Conservation (phyloP, 2,797 vertebrate genomes). For the Graptemys geographica region DNA sequence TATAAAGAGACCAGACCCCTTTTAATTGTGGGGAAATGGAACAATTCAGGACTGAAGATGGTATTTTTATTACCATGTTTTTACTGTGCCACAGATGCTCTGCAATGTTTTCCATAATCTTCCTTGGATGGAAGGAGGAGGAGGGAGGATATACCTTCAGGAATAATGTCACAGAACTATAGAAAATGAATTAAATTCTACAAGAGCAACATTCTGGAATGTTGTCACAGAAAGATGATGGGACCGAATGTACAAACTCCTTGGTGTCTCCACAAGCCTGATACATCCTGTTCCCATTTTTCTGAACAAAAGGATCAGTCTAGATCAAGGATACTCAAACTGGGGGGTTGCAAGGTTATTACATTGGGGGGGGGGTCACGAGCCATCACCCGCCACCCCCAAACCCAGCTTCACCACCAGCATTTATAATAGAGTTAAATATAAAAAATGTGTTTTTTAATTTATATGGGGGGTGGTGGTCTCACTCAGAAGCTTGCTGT, state of each 20-base stretch:
- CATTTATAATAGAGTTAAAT: no score
- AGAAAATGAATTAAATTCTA: neutral
- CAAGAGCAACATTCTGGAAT: neutral
- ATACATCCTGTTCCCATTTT: accelerated
- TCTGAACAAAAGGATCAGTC: neutral
- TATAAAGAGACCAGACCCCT: neutral
- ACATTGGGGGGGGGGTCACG: no score
- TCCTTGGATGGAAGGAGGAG: neutral
- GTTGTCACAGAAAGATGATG: neutral
- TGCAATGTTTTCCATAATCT: neutral
- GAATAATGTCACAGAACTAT: neutral
- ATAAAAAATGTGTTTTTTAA: no score
- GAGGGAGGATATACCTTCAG: neutral
- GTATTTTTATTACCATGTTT: neutral
- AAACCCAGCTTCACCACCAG: no score
- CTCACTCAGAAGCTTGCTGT: no score
- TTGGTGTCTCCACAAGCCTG: neutral
- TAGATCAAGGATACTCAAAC: no score
- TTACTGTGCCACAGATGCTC: accelerated
- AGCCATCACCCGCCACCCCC: no score
- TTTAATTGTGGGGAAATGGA: neutral
- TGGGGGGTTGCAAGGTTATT: no score
- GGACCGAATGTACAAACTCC: neutral
- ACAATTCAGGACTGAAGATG: neutral
- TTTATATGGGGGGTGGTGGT: no score